phyloP scores from a whole-genome alignment of 2,113 vertebrate genomes.

The Columba livia region DNA sequence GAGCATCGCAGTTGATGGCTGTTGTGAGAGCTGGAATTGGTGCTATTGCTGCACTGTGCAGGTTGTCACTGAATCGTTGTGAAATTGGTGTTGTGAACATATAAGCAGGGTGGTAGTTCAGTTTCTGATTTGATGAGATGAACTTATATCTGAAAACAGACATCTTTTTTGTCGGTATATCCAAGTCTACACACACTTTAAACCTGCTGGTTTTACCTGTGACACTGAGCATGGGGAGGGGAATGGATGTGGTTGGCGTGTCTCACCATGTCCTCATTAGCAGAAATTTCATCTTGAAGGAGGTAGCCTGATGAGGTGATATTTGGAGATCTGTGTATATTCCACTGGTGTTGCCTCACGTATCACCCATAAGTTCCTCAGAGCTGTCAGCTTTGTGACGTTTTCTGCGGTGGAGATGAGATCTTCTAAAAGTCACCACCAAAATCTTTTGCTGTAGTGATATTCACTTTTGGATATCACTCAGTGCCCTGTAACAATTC shows the following conservation, averaged over 20 bases:
- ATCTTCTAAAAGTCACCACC: neutral
- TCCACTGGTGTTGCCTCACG: neutral
- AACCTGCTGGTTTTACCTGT: neutral
- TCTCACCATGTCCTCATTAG: neutral
- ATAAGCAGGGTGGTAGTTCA: neutral
- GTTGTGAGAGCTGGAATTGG: neutral
- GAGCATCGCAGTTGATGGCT: neutral
- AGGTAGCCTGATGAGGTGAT: neutral
- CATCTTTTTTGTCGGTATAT: neutral
- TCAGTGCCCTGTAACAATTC: neutral
- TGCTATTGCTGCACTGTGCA: neutral
- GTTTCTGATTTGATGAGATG: neutral
- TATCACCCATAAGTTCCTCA: neutral
- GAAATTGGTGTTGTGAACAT: neutral
- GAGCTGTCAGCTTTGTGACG: neutral
- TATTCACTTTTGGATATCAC: neutral
- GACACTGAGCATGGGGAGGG: neutral
- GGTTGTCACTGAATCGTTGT: neutral
- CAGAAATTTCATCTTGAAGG: neutral
- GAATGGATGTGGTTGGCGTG: neutral
- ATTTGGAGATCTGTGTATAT: neutral
- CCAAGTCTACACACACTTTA: neutral
- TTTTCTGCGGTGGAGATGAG: neutral
- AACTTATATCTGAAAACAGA: neutral
- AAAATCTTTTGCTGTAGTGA: neutral